These are phyloP conservation scores for Erythrocebus patas DNA, from an alignment of 2,113 vertebrate species.

Conservation along the genomic window DNA sequence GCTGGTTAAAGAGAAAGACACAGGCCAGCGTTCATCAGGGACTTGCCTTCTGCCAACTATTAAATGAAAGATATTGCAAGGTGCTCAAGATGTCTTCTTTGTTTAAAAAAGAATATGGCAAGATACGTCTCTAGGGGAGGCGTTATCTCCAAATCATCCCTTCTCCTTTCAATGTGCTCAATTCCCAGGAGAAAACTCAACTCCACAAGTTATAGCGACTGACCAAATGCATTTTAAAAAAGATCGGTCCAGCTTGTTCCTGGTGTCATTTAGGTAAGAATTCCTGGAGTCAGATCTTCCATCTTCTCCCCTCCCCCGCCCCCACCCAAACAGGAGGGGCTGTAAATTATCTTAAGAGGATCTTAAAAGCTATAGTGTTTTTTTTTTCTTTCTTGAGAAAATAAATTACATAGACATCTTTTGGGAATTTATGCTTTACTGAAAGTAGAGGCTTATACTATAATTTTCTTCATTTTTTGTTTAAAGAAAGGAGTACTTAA, in stretches of 20 bases:
- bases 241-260: constrained; percentile 28
- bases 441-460: constrained; percentile 27
- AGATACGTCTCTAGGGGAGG: constrained; percentile 30
- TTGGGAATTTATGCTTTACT: constrained; percentile 49
- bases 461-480: neutral
- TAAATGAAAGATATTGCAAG: constrained; percentile 88
- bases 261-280: neutral
- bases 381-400: constrained; percentile 53
- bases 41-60: constrained; percentile 84
- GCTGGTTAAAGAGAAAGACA: constrained; percentile 95
- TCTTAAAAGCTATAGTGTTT: constrained; percentile 72
- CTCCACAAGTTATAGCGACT: constrained; percentile 45
- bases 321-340: constrained; percentile 20
- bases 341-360: constrained; percentile 73
- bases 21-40: constrained; percentile 83
- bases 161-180: neutral
- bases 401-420: constrained; percentile 66
- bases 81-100: constrained; percentile 81
- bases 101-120: constrained; percentile 68
- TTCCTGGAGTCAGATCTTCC: constrained; percentile 14
- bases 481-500: constrained; percentile 7
- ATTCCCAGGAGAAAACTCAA: constrained; percentile 46
- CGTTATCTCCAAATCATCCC: neutral
- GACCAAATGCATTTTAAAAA: constrained; percentile 51
- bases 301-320: neutral